Evolutionary conservation across 2,113 vertebrate species (phyloP).

Genomic region (Poeciliopsis retropinna): DNA sequence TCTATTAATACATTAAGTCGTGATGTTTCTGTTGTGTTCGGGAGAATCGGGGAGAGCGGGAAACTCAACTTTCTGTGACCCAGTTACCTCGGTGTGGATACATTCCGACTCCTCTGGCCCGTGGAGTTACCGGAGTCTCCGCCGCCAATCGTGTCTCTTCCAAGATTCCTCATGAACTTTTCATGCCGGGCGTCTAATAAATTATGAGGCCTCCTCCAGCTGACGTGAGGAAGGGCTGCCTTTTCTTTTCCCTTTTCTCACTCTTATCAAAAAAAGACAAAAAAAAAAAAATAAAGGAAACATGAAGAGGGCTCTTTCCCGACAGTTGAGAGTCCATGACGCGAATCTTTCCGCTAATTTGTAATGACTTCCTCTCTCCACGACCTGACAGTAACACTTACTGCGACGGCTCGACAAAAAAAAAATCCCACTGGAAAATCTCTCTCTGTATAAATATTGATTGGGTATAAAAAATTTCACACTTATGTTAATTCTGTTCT

Average conservation of each 20-base stretch:
- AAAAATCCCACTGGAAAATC: slow-evolving; percentile 50
- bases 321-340: slow-evolving; percentile 50
- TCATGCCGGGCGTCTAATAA: slow-evolving; percentile 77
- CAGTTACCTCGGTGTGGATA: slow-evolving; percentile 70
- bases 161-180: slow-evolving; percentile 79
- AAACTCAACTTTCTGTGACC: slow-evolving; percentile 72
- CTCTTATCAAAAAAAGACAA: slow-evolving; percentile 39
- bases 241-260: slow-evolving; percentile 50
- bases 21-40: slow-evolving; percentile 45
- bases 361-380: slow-evolving; percentile 25
- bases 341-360: slow-evolving; percentile 47
- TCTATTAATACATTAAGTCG: slow-evolving; percentile 76
- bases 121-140: slow-evolving; percentile 42
- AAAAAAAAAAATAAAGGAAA: slow-evolving; percentile 52
- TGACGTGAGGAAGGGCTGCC: slow-evolving; percentile 60
- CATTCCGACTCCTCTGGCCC: slow-evolving; percentile 57
- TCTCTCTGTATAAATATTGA: slow-evolving; percentile 69
- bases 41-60: slow-evolving; percentile 42
- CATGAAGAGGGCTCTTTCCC: slow-evolving; percentile 47
- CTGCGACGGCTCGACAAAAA: not conserved
- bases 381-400: slow-evolving; percentile 57
- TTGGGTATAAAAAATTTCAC: slow-evolving; percentile 62
- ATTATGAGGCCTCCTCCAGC: slow-evolving; percentile 73
- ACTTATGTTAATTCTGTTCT: slow-evolving; percentile 43
- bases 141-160: slow-evolving; percentile 68